Conservation (phyloP, 2,888 invertebrate genomes). For the Platypus cylindrus region DNA sequence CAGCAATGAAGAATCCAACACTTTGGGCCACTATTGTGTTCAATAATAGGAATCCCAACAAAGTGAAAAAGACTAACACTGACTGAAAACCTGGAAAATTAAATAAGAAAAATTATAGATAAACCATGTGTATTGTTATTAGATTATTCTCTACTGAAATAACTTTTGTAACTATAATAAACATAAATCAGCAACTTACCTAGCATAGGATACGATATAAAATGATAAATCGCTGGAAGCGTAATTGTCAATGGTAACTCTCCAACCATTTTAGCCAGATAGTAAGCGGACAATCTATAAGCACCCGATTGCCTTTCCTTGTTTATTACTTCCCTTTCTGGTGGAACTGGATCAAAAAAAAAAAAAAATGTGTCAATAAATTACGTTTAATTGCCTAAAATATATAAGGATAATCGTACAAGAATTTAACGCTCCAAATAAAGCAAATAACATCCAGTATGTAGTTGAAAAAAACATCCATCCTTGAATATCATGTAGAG, state of each 20-base stretch:
- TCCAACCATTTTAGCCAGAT: slow-evolving; percentile 69
- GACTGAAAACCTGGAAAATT: slow-evolving; percentile 38
- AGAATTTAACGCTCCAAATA: slow-evolving; percentile 65
- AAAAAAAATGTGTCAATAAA: background rate
- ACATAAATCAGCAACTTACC: slow-evolving; percentile 29
- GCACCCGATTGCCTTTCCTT: slow-evolving; percentile 68
- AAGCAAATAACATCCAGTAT: slow-evolving; percentile 71
- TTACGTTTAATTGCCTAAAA: no score
- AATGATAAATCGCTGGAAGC: slow-evolving; percentile 61
- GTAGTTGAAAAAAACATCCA: slow-evolving; percentile 77
- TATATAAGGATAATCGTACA: no score
- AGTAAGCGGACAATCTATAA: slow-evolving; percentile 67
- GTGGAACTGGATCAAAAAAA: slow-evolving; percentile 47
- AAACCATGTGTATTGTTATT: no score
- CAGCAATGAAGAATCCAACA: slow-evolving; percentile 68
- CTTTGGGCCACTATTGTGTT: slow-evolving; percentile 66
- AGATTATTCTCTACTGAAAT: no score
- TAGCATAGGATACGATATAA: slow-evolving; percentile 66
- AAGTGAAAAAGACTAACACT: slow-evolving; percentile 52
- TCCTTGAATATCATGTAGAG: slow-evolving; percentile 64
- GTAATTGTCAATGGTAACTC: slow-evolving; percentile 64
- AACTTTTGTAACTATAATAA: background rate
- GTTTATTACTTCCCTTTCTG: slow-evolving; percentile 65
- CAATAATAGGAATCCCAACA: slow-evolving; percentile 54
- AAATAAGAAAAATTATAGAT: slow-evolving; percentile 2